Evolutionary conservation across 2,113 vertebrate species (phyloP), one percentile per base, ranked within the genome.

Genomic region (Psettodes erumei): DNA sequence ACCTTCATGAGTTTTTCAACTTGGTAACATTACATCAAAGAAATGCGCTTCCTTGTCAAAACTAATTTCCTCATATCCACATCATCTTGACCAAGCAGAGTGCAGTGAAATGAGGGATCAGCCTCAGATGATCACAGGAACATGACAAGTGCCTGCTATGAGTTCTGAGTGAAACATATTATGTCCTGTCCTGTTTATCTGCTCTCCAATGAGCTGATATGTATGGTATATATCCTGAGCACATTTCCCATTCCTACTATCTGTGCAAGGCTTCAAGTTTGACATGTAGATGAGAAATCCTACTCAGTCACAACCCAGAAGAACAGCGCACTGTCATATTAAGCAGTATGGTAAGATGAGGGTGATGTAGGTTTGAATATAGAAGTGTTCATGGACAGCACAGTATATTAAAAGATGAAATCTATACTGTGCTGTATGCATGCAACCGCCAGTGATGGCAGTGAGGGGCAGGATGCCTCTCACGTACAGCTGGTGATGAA

Each of bases 261-360:
- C 13, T 12, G 11, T 71, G 16, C 2, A 23, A 61, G 23, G 8
- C 55, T 47, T 75, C 53, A 55, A 27, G 16, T 70, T 58, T 73
- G 75, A 82, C 80, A 78, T 50, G 58, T n/a, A 32, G 37, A 84
- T 72, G 40, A 78, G 63, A 67, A 78, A 68, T 51, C 75, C 55
- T 18, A 62, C 71, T 70, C 33, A 42, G 27, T 48, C 23, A 19
- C 28, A 45, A 65, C 58, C 79, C 61, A 55, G 55, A 42, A 59
- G 73, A 71, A n/a, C 37, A 68, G 62, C n/a, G 43, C 8, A 18
- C 67, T 82, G 40, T 71, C 56, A 65, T 42, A 53, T 40, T 53
- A 56, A 60, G 28, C 56, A 33, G 45, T 42, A 55, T n/a, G 43
- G 1, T 72, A 61, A 61, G 32, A 59, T 55, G 18, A 68, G 15